phyloP scores from a whole-genome alignment of 2,113 vertebrate species.

The Atlantisia rogersi region DNA sequence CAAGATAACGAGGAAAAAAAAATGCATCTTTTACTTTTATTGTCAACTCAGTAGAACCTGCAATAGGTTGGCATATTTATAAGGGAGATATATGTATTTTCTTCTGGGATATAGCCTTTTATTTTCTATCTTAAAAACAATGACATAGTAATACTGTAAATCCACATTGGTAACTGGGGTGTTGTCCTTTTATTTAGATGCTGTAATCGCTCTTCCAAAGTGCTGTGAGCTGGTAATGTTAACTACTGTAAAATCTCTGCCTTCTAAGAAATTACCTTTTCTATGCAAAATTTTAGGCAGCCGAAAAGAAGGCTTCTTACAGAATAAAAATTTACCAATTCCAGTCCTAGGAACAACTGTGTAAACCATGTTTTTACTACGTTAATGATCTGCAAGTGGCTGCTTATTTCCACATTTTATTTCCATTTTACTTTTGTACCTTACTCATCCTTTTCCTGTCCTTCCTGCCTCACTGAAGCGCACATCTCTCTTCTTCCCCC shows the following conservation, averaged over 20 bases:
- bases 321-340: not conserved
- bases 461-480: not conserved
- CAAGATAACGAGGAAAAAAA: not conserved
- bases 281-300: not conserved
- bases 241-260: not conserved
- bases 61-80: not conserved
- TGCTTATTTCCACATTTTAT: not conserved
- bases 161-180: not conserved
- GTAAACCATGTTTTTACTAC: not conserved
- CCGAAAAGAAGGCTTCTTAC: not conserved
- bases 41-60: not conserved
- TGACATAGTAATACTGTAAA: not conserved
- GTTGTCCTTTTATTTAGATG: not conserved
- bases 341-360: not conserved
- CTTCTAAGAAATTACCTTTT: not conserved
- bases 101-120: not conserved
- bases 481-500: not conserved
- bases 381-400: not conserved
- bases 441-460: not conserved
- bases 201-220: not conserved
- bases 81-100: not conserved
- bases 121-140: not conserved
- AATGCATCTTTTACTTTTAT: not conserved
- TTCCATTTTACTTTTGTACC: not conserved
- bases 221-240: not conserved